Base-by-base conservation (phyloP, 2,888 invertebrate genomes). In the Eristalinus sepulchralis region DNA sequence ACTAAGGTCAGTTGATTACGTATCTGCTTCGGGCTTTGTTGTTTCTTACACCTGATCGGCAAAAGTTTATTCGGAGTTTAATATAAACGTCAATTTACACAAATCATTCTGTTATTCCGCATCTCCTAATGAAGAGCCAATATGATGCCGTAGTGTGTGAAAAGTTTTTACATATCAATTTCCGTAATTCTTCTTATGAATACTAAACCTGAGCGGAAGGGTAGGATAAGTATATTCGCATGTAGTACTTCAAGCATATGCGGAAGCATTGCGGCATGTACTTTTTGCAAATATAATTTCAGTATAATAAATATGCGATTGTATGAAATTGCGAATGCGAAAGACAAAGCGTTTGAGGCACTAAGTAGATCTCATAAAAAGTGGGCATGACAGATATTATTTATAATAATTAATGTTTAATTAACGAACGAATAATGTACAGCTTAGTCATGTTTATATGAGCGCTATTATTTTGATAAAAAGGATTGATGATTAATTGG, bases 181-280 rank as follows among this genome's bases (percentile, higher is more conserved):
- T 85, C 85, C 85, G 82, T 53, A n/a, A 10, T 77, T 77, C 82
- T 77, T 68, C 68, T 73, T 55, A 68, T 82, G 85, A 85, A 85
- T 85, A 85, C 60, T 85, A 85, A 85, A 34, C 20, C 9, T 11
- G 10, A 17, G 34, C 24, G 24, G 13, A 34, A 27, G 62, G 17
- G 53, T n/a, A n/a, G 59, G 17, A 36, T 36, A 22, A 11, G 27
- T 20, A 20, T 20, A 34, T 17, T 20, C 34, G 62, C 47, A 47
- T 47, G 17, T 17, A 47, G 47, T 47, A 47, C 47, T 47, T 47
- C 2, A 17, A 47, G 47, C 17, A 47, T 17, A 57, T 27, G 24
- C 57, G 57, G 57, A 57, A 57, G 57, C 22, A 17, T 47, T 47
- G n/a, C 17, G 3, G 17, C 17, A 47, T 47, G 6, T 17, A 8